A percentile compares a stretch with the other conserved stretches of the same genome.
phyloP scores from a whole-genome alignment of 2,888 invertebrate genomes.

The Sycophila texana region DNA sequence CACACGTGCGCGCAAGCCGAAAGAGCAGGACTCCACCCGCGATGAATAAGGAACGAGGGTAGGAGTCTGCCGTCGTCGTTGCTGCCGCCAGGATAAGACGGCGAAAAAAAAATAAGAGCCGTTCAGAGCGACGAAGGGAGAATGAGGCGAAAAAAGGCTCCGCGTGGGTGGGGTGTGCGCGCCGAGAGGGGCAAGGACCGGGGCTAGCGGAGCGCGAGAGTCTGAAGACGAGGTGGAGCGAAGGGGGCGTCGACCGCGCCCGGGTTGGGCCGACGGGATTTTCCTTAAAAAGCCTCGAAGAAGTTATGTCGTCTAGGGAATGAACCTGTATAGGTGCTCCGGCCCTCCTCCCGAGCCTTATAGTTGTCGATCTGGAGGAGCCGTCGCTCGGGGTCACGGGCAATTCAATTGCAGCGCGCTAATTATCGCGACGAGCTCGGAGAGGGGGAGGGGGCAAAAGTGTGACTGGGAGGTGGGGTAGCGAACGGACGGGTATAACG shows the following conservation, averaged over 20 bases:
- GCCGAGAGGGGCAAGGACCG: not conserved
- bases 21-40: not conserved
- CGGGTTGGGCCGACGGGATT: conserved; percentile 57
- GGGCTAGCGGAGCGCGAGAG: conserved; percentile 18
- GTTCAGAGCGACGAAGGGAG: not conserved
- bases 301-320: not conserved
- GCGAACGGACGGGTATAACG: not conserved
- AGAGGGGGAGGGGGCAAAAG: not conserved
- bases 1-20: not conserved
- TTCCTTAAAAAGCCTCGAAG: conserved; percentile 65
- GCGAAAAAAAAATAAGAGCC: conserved; percentile 33
- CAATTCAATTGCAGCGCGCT: conserved; percentile 4
- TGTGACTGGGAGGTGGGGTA: not conserved
- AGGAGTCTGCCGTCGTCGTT: not conserved
- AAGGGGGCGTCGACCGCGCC: conserved; percentile 28
- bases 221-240: conserved; percentile 48
- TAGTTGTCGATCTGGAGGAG: no score
- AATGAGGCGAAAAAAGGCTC: not conserved
- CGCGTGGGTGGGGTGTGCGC: conserved; percentile 17
- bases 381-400: not conserved
- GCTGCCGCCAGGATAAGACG: conserved; percentile 30
- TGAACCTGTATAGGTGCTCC: not conserved
- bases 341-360: no score
- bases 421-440: conserved; percentile 10
- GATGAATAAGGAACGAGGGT: conserved; percentile 1